Conservation (phyloP, 2,797 vertebrate species). For the Xiphophorus birchmanni region DNA sequence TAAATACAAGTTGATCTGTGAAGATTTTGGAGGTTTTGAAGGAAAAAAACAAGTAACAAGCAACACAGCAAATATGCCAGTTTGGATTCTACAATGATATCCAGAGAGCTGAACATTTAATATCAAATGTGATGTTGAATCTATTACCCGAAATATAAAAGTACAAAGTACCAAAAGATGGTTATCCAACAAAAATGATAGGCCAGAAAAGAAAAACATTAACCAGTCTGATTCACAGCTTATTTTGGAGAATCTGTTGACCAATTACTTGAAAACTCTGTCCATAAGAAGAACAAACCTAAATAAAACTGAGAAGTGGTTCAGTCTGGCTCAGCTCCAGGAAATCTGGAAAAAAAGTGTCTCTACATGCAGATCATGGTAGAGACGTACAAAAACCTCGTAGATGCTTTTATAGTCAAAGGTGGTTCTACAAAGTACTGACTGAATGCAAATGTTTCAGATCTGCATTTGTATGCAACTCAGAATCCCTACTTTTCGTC, state of each 20-base stretch:
- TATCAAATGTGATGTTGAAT: background rate
- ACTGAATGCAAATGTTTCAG: background rate
- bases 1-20: background rate
- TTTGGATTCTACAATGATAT: background rate
- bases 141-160: background rate
- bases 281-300: background rate
- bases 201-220: background rate
- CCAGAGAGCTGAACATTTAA: background rate
- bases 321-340: background rate
- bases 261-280: background rate
- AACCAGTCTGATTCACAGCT: background rate
- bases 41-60: background rate
- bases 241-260: background rate
- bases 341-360: background rate
- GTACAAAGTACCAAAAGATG: background rate
- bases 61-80: background rate
- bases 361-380: background rate
- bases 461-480: background rate
- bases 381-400: background rate
- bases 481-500: background rate
- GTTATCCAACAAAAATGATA: background rate
- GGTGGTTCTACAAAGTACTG: background rate
- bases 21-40: background rate
- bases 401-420: background rate
- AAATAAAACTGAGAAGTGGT: background rate